Conservation (phyloP, 2,888 invertebrate species). For the Cryptosula pallasiana region DNA sequence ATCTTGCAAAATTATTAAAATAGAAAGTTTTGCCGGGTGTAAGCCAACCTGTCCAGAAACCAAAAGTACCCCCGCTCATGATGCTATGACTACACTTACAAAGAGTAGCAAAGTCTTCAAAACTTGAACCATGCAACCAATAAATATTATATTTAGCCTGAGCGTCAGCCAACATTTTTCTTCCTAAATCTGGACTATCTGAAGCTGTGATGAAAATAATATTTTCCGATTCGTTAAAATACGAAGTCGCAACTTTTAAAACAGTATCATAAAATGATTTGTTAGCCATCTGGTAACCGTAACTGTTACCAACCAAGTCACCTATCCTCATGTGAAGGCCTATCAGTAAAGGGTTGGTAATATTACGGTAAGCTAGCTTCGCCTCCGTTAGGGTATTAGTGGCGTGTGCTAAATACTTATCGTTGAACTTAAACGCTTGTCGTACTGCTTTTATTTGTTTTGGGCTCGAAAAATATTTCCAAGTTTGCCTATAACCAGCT, state of each 20-base stretch:
- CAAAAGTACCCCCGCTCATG: constrained; percentile 15
- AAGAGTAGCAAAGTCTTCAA: constrained; percentile 17
- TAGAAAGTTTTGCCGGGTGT: neutral
- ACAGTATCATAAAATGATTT: neutral
- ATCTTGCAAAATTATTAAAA: constrained; percentile 6
- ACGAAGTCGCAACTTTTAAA: neutral
- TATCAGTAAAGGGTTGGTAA: neutral
- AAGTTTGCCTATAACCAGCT: neutral
- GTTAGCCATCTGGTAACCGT: constrained; percentile 6
- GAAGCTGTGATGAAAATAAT: neutral
- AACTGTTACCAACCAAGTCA: neutral
- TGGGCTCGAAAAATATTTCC: constrained; percentile 4
- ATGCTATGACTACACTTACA: constrained; percentile 2
- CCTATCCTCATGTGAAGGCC: constrained; percentile 11
- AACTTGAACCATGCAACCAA: neutral
- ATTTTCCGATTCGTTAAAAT: neutral
- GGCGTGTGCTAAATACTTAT: neutral
- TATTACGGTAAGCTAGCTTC: neutral
- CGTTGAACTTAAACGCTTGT: neutral
- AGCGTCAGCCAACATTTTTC: neutral
- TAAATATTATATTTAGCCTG: neutral
- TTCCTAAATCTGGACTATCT: constrained; percentile 5
- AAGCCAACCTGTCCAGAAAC: constrained; percentile 11
- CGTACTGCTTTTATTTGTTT: neutral
- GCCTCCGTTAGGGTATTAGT: neutral